These are phyloP conservation scores for Eretmochelys imbricata DNA, from an alignment of 2,113 vertebrate genomes.

Conservation along the genomic window DNA sequence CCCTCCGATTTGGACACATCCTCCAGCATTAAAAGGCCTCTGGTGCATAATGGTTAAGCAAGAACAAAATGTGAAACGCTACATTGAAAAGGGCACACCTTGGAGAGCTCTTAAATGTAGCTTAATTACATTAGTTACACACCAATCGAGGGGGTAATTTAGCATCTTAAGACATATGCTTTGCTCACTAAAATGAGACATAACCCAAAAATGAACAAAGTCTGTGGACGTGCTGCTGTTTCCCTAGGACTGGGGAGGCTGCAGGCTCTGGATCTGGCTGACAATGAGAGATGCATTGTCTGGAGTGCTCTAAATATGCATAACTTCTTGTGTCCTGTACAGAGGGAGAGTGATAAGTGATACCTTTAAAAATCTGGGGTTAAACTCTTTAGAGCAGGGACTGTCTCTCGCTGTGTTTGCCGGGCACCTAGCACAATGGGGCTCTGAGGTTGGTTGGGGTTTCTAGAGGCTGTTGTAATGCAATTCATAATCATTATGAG, in stretches of 20 bases:
- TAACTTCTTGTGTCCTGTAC: neutral
- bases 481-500: neutral
- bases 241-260: neutral
- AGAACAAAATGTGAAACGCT: neutral
- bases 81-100: slow-evolving; percentile 20
- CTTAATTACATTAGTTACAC: slow-evolving; percentile 60
- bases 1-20: slow-evolving; percentile 28
- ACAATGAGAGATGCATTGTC: neutral
- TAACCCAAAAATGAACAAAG: neutral
- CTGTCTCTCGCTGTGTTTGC: neutral
- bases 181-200: neutral
- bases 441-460: neutral
- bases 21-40: slow-evolving; percentile 11
- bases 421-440: neutral
- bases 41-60: neutral
- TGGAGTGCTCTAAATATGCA: neutral
- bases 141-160: slow-evolving; percentile 51
- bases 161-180: slow-evolving; percentile 46
- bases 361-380: neutral
- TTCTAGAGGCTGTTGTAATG: neutral
- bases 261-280: neutral
- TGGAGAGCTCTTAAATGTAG: slow-evolving; percentile 53
- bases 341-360: neutral
- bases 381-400: neutral
- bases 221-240: neutral